Evolutionary conservation across 1,140 invertebrate species (phyloP).

Genomic region (Drosophila repleta): DNA sequence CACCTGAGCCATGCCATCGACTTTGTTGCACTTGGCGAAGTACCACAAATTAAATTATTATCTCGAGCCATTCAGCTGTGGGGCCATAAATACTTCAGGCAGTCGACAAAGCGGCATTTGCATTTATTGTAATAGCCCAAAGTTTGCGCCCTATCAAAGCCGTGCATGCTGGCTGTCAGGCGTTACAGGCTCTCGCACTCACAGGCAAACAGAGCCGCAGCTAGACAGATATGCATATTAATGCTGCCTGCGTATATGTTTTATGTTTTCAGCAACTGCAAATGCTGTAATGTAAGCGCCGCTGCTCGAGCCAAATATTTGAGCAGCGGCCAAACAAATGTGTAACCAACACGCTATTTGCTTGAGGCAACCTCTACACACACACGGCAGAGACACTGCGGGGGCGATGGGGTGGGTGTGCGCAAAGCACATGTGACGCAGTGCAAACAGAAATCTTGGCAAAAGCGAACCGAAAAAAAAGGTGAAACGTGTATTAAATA

Average conservation of each 20-base stretch:
- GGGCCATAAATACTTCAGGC: conserved; percentile 60
- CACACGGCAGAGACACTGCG: conserved; percentile 6
- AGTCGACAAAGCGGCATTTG: conserved; percentile 43
- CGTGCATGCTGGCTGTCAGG: conserved; percentile 73
- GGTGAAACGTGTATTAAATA: conserved; percentile 82
- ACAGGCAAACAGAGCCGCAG: conserved; percentile 36
- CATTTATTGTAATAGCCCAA: conserved; percentile 74
- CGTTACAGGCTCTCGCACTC: conserved; percentile 51
- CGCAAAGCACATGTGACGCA: conserved; percentile 56
- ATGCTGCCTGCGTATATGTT: conserved; percentile 72
- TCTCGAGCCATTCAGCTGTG: conserved; percentile 59
- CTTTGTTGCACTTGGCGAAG: conserved; percentile 63
- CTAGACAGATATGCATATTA: conserved; percentile 70
- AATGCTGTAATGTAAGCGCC: conserved; percentile 65
- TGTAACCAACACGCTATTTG: conserved; percentile 82
- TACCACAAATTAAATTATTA: conserved; percentile 75
- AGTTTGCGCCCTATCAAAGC: conserved; percentile 70
- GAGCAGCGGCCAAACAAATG: conserved; percentile 78
- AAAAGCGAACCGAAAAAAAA: conserved; percentile 42
- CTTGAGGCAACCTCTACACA: conserved; percentile 56
- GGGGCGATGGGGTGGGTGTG: background rate
- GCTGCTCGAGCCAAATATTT: conserved; percentile 72
- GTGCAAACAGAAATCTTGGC: conserved; percentile 79
- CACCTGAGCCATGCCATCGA: conserved; percentile 27
- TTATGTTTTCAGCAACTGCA: conserved; percentile 77